These are phyloP conservation scores for Globicephala melas DNA, from an alignment of 2,113 vertebrate genomes.

Conservation along the genomic window DNA sequence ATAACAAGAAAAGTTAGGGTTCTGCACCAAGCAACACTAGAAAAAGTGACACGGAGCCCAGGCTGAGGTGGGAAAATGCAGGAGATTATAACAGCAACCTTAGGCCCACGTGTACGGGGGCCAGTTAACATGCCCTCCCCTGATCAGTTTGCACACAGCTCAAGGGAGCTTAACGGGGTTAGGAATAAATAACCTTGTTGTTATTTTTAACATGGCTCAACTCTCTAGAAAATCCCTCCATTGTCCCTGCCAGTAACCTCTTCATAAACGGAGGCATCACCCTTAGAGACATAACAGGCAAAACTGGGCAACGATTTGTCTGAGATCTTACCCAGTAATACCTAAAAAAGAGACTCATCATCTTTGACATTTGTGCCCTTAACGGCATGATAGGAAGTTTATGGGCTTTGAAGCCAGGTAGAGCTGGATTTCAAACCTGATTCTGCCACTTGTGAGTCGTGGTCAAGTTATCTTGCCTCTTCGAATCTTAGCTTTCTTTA, in stretches of 20 bases:
- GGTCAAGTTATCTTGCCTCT: not conserved
- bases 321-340: not conserved
- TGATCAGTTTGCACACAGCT: slow-evolving; percentile 55
- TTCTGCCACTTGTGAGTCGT: not conserved
- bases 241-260: slow-evolving; percentile 14
- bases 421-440: not conserved
- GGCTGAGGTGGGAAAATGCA: not conserved
- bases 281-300: not conserved
- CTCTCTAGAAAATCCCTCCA: slow-evolving; percentile 41
- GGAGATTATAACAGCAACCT: slow-evolving; percentile 39
- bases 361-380: not conserved
- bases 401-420: not conserved
- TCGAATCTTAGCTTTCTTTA: not conserved
- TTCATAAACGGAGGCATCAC: not conserved
- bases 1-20: not conserved
- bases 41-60: not conserved
- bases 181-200: slow-evolving; percentile 62
- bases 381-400: not conserved
- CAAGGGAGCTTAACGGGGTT: slow-evolving; percentile 76
- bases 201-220: slow-evolving; percentile 74
- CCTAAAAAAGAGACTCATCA: not conserved
- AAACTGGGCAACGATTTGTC: not conserved
- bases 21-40: slow-evolving; percentile 5
- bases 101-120: slow-evolving; percentile 19
- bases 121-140: slow-evolving; percentile 27